A percentile compares a stretch with the other conserved stretches of the same genome.
Conservation (phyloP, 2,797 vertebrate species). For the Coregonus suidteri region DNA sequence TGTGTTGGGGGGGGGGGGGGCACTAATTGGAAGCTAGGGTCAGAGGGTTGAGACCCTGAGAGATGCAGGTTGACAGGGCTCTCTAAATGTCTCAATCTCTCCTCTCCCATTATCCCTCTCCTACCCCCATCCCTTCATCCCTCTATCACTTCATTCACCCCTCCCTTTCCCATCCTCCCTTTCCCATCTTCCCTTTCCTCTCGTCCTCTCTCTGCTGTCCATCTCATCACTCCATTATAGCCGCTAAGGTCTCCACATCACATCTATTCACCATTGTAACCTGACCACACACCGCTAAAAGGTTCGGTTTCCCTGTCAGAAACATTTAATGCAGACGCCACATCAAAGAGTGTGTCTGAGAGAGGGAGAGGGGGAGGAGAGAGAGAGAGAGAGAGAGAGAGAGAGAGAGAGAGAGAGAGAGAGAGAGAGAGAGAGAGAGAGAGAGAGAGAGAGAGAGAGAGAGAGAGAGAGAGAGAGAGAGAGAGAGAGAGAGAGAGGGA, state of each 20-base stretch:
- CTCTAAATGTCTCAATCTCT: not conserved
- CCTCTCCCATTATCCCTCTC: conserved; percentile 29
- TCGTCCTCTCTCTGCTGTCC: not conserved
- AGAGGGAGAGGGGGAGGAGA: no score
- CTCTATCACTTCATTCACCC: no score
- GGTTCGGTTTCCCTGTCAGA: not conserved
- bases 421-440: not conserved
- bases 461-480: not conserved
- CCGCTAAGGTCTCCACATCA: not conserved
- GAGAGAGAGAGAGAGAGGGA: no score
- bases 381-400: no score
- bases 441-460: conserved; percentile 7
- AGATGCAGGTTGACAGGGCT: conserved; percentile 5
- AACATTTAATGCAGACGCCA: not conserved
- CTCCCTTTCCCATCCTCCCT: no score
- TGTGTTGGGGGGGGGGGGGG: conserved; percentile 8
- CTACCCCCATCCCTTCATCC: not conserved
- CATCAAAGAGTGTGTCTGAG: no score
- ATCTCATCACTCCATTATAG: not conserved
- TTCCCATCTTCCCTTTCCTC: not conserved
- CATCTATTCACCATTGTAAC: not conserved
- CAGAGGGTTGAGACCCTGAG: not conserved
- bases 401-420: no score
- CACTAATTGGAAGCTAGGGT: conserved; percentile 41
- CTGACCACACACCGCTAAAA: not conserved